Percentiles rank a stretch among this genome's conserved stretches.
These are phyloP conservation scores for Drosophila pseudotalamancana DNA, from an alignment of 2,888 invertebrate species.

Conservation along the genomic window DNA sequence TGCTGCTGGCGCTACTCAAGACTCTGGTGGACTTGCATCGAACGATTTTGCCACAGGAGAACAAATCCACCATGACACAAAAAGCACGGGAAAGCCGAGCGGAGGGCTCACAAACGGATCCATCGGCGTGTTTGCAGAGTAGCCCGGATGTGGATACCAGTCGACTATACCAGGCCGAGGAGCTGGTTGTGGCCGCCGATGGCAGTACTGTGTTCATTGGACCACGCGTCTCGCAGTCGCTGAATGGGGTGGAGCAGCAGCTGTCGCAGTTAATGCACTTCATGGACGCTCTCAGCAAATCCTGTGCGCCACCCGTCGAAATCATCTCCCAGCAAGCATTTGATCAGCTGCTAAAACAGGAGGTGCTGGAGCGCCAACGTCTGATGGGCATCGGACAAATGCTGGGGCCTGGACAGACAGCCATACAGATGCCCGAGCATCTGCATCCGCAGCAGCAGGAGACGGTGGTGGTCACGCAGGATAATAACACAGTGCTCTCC, in stretches of 20 bases:
- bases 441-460: not conserved
- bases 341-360: slow-evolving; percentile 32
- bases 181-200: slow-evolving; percentile 33
- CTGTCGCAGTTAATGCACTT: slow-evolving; percentile 31
- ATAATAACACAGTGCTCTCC: slow-evolving; percentile 24
- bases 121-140: slow-evolving; percentile 16
- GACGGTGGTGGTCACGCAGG: not conserved
- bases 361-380: slow-evolving; percentile 45
- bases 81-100: not conserved
- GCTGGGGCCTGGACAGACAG: slow-evolving; percentile 20
- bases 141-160: slow-evolving; percentile 31
- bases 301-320: slow-evolving; percentile 60
- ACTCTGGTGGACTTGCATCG: slow-evolving; percentile 20
- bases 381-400: slow-evolving; percentile 21
- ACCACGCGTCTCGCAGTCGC: slow-evolving; percentile 35
- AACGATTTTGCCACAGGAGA: not conserved
- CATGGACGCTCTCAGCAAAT: slow-evolving; percentile 29
- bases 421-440: slow-evolving; percentile 28
- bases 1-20: slow-evolving; percentile 37
- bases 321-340: slow-evolving; percentile 36
- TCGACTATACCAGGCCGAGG: slow-evolving; percentile 27
- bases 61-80: not conserved
- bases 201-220: slow-evolving; percentile 47
- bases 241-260: slow-evolving; percentile 39
- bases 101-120: slow-evolving; percentile 35